Evolutionary conservation across 2,113 vertebrate genomes (phyloP).

Genomic region (Zosterops lateralis): DNA sequence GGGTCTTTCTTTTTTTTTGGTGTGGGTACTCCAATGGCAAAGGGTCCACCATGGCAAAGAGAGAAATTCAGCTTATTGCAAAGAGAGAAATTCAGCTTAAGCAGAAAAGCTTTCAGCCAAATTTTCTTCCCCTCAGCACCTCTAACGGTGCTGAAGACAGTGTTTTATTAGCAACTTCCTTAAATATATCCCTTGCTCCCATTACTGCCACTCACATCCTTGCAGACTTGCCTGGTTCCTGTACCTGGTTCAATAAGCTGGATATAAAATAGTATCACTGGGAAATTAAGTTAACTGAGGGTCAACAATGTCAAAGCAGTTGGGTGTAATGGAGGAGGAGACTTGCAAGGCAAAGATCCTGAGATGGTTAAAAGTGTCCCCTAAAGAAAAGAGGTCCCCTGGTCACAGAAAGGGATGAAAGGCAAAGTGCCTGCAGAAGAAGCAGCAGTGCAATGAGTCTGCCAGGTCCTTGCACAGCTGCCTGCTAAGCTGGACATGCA

Average conservation of each 20-base stretch:
- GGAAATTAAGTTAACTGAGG: neutral
- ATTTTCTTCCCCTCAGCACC: neutral
- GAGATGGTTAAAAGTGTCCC: neutral
- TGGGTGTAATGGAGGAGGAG: neutral
- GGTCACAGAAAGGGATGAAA: neutral
- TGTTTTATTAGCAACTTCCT: neutral
- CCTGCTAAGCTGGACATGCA: neutral
- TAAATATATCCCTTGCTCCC: neutral
- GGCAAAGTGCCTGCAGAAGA: rapidly evolving
- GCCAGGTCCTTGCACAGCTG: neutral
- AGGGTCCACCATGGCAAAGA: neutral
- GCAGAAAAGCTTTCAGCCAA: neutral
- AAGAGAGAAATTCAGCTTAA: neutral
- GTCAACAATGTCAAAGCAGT: neutral
- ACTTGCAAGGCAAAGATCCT: neutral
- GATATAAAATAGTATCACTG: rapidly evolving
- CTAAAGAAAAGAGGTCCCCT: neutral
- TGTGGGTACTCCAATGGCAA: neutral
- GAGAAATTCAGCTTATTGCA: neutral
- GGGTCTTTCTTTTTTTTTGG: neutral
- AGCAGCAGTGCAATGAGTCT: neutral
- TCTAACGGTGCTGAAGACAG: neutral
- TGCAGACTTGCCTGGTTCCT: neutral
- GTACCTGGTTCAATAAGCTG: neutral
- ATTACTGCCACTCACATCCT: neutral